Base-by-base conservation (phyloP, 2,113 vertebrate genomes). In the Lanius ludovicianus region DNA sequence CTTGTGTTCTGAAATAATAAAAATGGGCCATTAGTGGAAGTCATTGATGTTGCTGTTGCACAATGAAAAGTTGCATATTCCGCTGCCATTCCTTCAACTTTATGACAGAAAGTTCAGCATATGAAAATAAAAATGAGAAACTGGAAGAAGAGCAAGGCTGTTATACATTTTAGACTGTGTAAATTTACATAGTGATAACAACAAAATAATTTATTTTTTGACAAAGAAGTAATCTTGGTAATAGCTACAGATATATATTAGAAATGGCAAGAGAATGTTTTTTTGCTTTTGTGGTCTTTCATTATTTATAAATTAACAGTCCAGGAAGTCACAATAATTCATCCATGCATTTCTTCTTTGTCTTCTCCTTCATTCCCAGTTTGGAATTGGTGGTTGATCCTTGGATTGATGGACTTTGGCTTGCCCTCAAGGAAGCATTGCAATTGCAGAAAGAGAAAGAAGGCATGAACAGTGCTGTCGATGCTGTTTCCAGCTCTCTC, bases 341-440 rank as follows among this genome's bases (percentile, higher is more conserved):
- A 89, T 35, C 18, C 5, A 21, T 78, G n/a, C 21, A n/a, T 89
- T 74, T 81, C 19, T 64, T 41, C 2, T 59, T 35, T 75, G 22
- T 21, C 56, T 28, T 15, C 15, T 2, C 1, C 8, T 78, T 3
- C 19, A 31, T 93, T 49, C 7, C 14, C 90, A 99, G 99, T 74
- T 97, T 99, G 91, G 99, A 99, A 81, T 68, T 99, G 71, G 99
- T 99, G 80, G 98, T 99, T 42, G 99, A 99, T 70, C 99, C 99
- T 7, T 99, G 99, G 99, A 98, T 99, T 88, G 97, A 98, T 47
- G 99, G 99, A 78, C 98, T 99, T 95, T 99, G 99, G 99, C 87
- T 97, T 27, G 99, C 99, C 42, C 98, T 99, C 52, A 96, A 96
- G 57, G 97, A 97, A 86, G 97, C 96, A 14, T 96, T 98, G 89